Percentiles rank a stretch among this genome's conserved stretches.
These are phyloP conservation scores for Venturia canescens DNA, from an alignment of 1,140 invertebrate species.

Conservation along the genomic window DNA sequence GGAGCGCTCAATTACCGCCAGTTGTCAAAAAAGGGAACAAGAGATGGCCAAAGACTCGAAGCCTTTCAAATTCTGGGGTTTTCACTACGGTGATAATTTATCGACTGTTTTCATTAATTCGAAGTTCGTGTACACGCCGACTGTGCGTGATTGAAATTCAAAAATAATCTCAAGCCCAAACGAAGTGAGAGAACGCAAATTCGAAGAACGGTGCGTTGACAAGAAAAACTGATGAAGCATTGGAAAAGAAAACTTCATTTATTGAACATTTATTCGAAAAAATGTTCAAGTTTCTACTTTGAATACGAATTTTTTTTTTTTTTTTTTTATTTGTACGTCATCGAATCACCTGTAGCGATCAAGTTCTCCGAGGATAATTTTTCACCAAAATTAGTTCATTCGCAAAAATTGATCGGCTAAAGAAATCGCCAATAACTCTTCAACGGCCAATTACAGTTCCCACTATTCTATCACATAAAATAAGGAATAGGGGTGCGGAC, in stretches of 20 bases:
- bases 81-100: not conserved
- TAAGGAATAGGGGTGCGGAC: not conserved
- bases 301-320: too few relatives aligned
- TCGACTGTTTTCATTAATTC: not conserved
- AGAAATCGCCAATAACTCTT: not conserved
- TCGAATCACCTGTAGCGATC: too few relatives aligned
- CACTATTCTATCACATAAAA: constrained; percentile 28
- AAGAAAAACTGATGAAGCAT: too few relatives aligned
- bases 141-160: not conserved
- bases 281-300: too few relatives aligned
- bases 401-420: not conserved
- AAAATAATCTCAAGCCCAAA: not conserved
- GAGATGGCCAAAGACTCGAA: not conserved
- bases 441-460: not conserved
- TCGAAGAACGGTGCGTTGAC: not conserved
- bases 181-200: not conserved
- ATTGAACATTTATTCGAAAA: too few relatives aligned
- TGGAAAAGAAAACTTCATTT: too few relatives aligned
- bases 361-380: too few relatives aligned
- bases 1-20: not conserved
- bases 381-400: too few relatives aligned
- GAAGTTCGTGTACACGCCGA: too few relatives aligned
- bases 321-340: too few relatives aligned
- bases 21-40: not conserved
- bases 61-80: not conserved